phyloP scores from a whole-genome alignment of 2,888 invertebrate genomes.

The Alcis repandata region DNA sequence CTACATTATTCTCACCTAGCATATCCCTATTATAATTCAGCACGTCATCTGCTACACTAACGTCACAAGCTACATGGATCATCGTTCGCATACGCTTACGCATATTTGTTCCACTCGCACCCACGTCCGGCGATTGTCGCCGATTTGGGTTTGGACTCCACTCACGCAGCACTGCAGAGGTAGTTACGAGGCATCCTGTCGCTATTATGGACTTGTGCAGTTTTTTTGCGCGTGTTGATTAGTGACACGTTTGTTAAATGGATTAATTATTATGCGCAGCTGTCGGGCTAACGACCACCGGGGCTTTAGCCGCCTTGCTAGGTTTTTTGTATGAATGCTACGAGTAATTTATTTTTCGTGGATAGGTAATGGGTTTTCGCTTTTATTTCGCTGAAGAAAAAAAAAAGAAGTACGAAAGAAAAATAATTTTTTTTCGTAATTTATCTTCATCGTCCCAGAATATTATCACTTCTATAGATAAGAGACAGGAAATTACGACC shows the following conservation, averaged over 20 bases:
- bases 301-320: background rate
- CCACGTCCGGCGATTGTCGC: constrained; percentile 50
- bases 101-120: constrained; percentile 42
- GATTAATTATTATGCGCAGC: constrained; percentile 13
- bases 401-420: too few relatives aligned
- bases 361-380: background rate
- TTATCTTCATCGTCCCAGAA: background rate
- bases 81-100: constrained; percentile 41
- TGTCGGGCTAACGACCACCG: constrained; percentile 17
- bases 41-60: constrained; percentile 6
- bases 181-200: constrained; percentile 38
- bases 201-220: constrained; percentile 27
- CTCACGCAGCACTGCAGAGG: constrained; percentile 53
- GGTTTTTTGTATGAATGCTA: background rate
- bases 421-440: background rate
- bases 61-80: constrained; percentile 20
- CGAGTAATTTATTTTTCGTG: background rate
- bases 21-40: constrained; percentile 13
- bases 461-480: background rate
- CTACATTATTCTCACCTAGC: constrained; percentile 3
- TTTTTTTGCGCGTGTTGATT: constrained; percentile 23
- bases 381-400: background rate
- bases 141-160: constrained; percentile 54
- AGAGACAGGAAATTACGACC: constrained; percentile 10
- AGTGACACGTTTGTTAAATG: constrained; percentile 17